These are phyloP conservation scores for Rhinogobius similis DNA, from an alignment of 2,113 vertebrate genomes.

Conservation along the genomic window DNA sequence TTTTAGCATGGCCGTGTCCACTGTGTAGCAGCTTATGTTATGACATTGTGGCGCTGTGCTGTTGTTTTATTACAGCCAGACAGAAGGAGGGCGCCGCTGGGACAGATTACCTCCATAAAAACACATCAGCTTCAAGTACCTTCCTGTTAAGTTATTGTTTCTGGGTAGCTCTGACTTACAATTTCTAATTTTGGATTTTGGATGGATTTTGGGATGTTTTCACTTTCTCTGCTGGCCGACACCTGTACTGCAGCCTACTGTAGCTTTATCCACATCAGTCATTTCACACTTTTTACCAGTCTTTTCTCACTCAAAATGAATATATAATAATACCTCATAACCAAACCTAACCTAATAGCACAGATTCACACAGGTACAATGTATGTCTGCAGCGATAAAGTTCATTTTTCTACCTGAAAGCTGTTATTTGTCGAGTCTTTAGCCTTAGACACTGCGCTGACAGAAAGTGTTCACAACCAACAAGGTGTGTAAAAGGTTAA, in stretches of 20 bases:
- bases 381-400: not conserved
- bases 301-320: not conserved
- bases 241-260: not conserved
- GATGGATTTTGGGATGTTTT: too few relatives aligned
- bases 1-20: not conserved
- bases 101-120: conserved; percentile 3
- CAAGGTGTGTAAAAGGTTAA: too few relatives aligned
- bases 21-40: not conserved
- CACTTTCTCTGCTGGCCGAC: conserved; percentile 21
- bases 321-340: too few relatives aligned
- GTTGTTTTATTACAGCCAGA: conserved; percentile 2
- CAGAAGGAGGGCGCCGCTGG: not conserved
- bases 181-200: too few relatives aligned
- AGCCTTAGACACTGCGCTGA: conserved; percentile 20
- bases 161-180: conserved; percentile 17
- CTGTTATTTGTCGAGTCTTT: conserved; percentile 17
- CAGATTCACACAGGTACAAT: not conserved
- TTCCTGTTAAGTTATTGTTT: conserved; percentile 4
- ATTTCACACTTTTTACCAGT: conserved; percentile 25
- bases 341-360: too few relatives aligned
- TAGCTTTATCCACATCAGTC: conserved; percentile 9
- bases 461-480: conserved; percentile 21
- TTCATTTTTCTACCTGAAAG: conserved; percentile 16
- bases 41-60: not conserved
- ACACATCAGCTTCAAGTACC: conserved; percentile 6